Base-by-base conservation (phyloP, 2,797 vertebrate species). In the Eremophila alpestris region DNA sequence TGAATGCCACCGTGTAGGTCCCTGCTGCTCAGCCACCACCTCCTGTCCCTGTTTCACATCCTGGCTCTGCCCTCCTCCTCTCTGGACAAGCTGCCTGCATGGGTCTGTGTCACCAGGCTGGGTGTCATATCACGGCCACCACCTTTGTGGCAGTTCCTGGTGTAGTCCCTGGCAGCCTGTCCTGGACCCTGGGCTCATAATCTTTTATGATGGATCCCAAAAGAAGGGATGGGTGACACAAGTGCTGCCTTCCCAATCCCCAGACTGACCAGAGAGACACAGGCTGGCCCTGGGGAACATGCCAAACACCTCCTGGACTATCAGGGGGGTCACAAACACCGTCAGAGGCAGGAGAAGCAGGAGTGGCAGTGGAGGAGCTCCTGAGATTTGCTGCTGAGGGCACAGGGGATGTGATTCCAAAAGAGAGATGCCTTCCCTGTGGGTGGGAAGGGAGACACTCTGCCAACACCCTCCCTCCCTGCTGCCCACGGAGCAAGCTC, bases 1-100 rank as follows among this genome's bases (percentile, higher is more conserved):
- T 99, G 41, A 98, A 97, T 81, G 78, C 96, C 23, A 98, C 98
- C 15, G 98, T 98, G 99, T 99, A 97, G 86, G 99, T 99, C 81
- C 22, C 59, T 30, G 23, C 30, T 78, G 55, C 95, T 17, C 9
- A 45, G 45, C 46, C 40, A 60, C 18, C 9, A 3, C 30, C n/a
- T 59, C 48, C 49, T 40, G 43, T 43, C 54, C 63, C 38, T 54
- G 17, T 19, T 58, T 64, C 64, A 38, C 67, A 9, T 30, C 15
- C 51, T 60, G 32, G 4, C 23, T 51, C 78, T 76, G 41, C 40
- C 17, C 29, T 75, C 64, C 24, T 51, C 14, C 52, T 78, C 40
- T 55, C 45, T 20, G 55, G 32, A 30, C 41, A 23, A 75, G 45
- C n/a, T 68, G 32, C 21, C 43, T 67, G 54, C 20, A 1, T 1